Evolutionary conservation across 2,113 vertebrate species (phyloP).

Genomic region (Romanogobio albipinnatus): DNA sequence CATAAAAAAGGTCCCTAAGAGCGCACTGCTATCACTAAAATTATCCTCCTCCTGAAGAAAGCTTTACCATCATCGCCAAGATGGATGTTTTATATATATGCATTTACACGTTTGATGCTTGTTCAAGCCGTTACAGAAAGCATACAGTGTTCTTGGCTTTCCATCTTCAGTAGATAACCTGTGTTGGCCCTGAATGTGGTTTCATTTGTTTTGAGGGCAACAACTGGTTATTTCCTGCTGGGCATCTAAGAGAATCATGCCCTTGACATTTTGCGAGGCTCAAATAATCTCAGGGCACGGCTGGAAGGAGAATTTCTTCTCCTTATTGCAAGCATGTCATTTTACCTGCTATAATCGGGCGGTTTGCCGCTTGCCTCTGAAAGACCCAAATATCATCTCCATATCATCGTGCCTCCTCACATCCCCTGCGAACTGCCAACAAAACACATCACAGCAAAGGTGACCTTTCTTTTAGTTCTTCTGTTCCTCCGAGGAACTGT

Average conservation of each 20-base stretch:
- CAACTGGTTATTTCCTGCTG: neutral
- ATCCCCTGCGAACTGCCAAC: neutral
- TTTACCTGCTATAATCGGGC: conserved; percentile 30
- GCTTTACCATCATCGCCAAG: neutral
- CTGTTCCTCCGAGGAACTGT: conserved; percentile 49
- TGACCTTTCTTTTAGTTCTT: conserved; percentile 61
- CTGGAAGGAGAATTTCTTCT: conserved; percentile 2
- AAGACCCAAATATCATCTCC: neutral
- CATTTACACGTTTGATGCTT: neutral
- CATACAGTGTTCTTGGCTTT: neutral
- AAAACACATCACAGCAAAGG: conserved; percentile 43
- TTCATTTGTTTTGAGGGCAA: conserved; percentile 34
- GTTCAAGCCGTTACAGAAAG: conserved; percentile 20
- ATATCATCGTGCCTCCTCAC: neutral
- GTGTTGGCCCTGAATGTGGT: conserved; percentile 11
- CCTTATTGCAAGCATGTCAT: conserved; percentile 4
- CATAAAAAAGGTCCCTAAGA: neutral
- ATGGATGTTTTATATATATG: neutral
- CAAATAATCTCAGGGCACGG: conserved; percentile 56
- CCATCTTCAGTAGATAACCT: conserved; percentile 35
- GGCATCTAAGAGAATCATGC: conserved; percentile 39
- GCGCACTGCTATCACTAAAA: neutral
- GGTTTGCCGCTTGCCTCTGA: conserved; percentile 1
- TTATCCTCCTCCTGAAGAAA: conserved; percentile 9
- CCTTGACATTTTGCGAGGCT: conserved; percentile 67